A percentile compares a stretch with the other conserved stretches of the same genome.
Conservation (phyloP, 2,888 invertebrate genomes). For the Sympetrum striolatum region DNA sequence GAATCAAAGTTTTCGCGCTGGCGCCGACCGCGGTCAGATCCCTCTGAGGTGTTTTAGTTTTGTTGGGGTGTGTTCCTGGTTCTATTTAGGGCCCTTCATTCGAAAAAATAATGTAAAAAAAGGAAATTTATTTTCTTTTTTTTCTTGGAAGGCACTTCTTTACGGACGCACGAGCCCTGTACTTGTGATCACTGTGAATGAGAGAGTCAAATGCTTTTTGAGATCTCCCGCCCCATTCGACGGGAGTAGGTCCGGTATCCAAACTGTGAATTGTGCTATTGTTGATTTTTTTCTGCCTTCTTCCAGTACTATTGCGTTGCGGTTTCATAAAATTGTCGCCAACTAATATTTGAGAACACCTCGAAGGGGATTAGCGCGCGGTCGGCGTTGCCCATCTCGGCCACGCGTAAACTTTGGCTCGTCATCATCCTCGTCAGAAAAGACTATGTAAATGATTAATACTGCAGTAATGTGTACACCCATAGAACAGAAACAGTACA, state of each 20-base stretch:
- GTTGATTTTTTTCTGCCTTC: background rate
- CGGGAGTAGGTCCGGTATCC: slow-evolving; percentile 7
- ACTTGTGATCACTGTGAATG: slow-evolving; percentile 65
- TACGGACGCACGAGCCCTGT: slow-evolving; percentile 94
- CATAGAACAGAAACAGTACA: background rate
- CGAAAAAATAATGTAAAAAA: slow-evolving; percentile 35
- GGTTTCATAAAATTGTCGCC: background rate
- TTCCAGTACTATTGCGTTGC: background rate
- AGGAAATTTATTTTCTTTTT: slow-evolving; percentile 22
- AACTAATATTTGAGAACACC: slow-evolving; percentile 3
- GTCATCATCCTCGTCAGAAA: background rate
- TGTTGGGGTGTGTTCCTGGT: background rate
- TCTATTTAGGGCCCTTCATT: slow-evolving; percentile 28
- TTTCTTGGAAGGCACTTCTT: slow-evolving; percentile 88
- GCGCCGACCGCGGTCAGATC: background rate
- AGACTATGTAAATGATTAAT: background rate
- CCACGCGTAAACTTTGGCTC: background rate
- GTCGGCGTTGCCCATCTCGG: background rate
- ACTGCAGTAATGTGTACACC: slow-evolving; percentile 13
- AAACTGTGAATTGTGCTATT: background rate
- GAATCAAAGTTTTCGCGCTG: background rate
- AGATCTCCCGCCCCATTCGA: slow-evolving; percentile 48
- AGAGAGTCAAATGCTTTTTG: slow-evolving; percentile 56
- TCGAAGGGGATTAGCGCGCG: background rate
- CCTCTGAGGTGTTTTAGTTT: background rate